Evolutionary conservation across 2,113 vertebrate species (phyloP).

Genomic region (Paratilapia polleni): DNA sequence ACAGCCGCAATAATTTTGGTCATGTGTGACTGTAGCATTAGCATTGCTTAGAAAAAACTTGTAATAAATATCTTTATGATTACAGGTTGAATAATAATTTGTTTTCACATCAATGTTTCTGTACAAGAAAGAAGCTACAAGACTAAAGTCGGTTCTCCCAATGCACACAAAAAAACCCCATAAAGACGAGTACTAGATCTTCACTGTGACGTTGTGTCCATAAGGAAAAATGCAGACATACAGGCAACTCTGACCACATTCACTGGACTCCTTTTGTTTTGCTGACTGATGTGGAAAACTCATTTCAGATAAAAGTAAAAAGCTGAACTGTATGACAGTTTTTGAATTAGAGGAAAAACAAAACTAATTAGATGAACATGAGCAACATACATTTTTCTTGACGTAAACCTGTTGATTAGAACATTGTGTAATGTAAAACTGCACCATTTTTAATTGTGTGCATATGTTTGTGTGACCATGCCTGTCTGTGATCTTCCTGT

Average conservation of each 20-base stretch:
- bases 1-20: not conserved
- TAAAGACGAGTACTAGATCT: not conserved
- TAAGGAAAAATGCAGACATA: conserved; percentile 22
- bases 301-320: not conserved
- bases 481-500: conserved; percentile 33
- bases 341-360: not conserved
- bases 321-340: not conserved
- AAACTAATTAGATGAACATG: not conserved
- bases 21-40: not conserved
- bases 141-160: not conserved
- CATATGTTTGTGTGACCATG: not conserved
- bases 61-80: not conserved
- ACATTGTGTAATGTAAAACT: not conserved
- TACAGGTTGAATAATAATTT: not conserved
- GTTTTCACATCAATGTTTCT: too few species aligned
- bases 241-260: conserved; percentile 4
- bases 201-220: not conserved
- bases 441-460: not conserved
- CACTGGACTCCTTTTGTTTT: not conserved
- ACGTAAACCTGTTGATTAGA: not conserved
- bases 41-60: not conserved
- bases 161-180: not conserved
- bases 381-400: not conserved
- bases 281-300: not conserved
- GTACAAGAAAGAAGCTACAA: not conserved